Evolutionary conservation across 2,888 invertebrate genomes (phyloP).

Genomic region (Agrilus cyanescens): DNA sequence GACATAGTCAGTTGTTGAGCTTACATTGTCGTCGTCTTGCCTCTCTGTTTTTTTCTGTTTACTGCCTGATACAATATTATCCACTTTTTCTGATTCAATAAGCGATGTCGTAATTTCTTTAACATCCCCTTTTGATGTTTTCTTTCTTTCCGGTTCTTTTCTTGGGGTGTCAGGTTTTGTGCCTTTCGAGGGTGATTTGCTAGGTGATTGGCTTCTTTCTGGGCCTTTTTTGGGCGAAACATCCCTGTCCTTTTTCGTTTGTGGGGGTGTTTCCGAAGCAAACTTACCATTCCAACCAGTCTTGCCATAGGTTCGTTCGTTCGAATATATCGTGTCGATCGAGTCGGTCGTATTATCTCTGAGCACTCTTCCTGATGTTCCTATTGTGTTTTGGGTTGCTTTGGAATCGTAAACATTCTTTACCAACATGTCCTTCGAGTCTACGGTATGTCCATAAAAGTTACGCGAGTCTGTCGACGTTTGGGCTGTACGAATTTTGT

Average conservation of each 20-base stretch:
- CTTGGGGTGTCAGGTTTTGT: not conserved
- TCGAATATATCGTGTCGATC: slow-evolving; percentile 31
- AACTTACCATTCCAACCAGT: slow-evolving; percentile 35
- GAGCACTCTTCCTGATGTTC: slow-evolving; percentile 36
- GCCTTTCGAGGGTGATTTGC: slow-evolving; percentile 10
- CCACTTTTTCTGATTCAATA: too few species aligned
- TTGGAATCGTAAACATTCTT: slow-evolving; percentile 30
- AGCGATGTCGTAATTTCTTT: too few species aligned
- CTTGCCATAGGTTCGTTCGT: slow-evolving; percentile 33
- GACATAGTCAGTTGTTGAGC: slow-evolving; percentile 14
- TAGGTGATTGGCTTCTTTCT: slow-evolving; percentile 10
- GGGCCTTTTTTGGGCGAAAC: slow-evolving; percentile 7
- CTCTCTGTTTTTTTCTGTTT: too few species aligned
- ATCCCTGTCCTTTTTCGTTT: slow-evolving; percentile 7
- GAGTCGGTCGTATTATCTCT: slow-evolving; percentile 38
- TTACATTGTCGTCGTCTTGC: too few species aligned
- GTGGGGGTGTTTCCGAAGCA: slow-evolving; percentile 25
- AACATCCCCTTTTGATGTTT: not conserved
- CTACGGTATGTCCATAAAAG: slow-evolving; percentile 29
- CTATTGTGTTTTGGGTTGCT: slow-evolving; percentile 32
- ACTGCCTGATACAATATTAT: too few species aligned
- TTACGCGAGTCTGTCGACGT: slow-evolving; percentile 24
- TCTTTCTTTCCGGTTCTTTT: slow-evolving; percentile 7
- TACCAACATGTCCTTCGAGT: slow-evolving; percentile 25
- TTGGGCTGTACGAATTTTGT: slow-evolving; percentile 22